Evolutionary conservation across 2,113 vertebrate genomes (phyloP), one percentile per base, ranked within the genome.

Genomic region (Takifugu flavidus): DNA sequence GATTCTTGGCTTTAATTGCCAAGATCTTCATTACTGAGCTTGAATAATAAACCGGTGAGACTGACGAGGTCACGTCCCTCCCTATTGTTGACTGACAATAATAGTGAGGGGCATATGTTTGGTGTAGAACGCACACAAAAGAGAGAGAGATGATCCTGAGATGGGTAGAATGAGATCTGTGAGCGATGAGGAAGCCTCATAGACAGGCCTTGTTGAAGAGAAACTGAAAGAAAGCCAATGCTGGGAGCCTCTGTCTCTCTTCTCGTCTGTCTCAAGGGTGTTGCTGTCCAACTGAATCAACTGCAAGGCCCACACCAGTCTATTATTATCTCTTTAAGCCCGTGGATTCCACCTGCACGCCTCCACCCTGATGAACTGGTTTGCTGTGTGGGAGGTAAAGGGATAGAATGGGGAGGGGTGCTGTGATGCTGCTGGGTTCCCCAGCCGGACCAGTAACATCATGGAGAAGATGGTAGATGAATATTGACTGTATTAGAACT

Each of bases 271-370:
- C 86, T 84, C 86, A 54, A 77, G 86, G 73, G 88, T 82, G 82
- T 66, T 74, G 79, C 87, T 89, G 86, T 89, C 86, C 85, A 71
- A 85, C 80, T 79, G 72, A 86, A 89, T 89, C 84, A 86, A 87
- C 85, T 84, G 73, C 75, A 65, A 80, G 78, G 71, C 77, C 82
- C 80, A 76, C 84, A 84, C 77, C 73, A 79, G 83, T 88, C 87
- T 88, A 88, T 88, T 90, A 88, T 87, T 88, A 87, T 84, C 85
- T 87, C 81, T 85, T 88, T 84, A 83, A 84, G 78, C 67, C 78
- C 77, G 65, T 78, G 64, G 79, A 86, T 82, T 83, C 82, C 82
- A 84, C 82, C 78, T 85, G 81, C 66, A 78, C 75, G 63, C 71
- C 82, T 79, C 75, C 76, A 78, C 61, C 72, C 70, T 69, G 74